Evolutionary conservation across 2,888 invertebrate species (phyloP).

Genomic region (Epistrophe grossulariae): DNA sequence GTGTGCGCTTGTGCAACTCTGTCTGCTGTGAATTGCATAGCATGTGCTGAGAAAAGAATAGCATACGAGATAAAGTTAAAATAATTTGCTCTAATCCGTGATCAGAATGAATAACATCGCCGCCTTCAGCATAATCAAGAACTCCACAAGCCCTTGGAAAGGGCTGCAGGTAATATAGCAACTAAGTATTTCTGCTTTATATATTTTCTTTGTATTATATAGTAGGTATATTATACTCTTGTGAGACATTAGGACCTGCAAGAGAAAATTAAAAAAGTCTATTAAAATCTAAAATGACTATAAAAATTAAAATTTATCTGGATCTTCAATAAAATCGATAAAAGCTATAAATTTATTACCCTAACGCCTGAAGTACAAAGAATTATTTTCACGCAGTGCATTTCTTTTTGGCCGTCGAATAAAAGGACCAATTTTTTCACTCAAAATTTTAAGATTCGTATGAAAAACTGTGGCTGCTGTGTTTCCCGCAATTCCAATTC

Average conservation of each 20-base stretch:
- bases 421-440: constrained; percentile 13
- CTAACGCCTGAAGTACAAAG: not conserved
- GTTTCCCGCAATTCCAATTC: not conserved
- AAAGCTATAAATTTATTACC: constrained; percentile 16
- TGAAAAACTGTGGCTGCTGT: not conserved
- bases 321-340: constrained; percentile 30
- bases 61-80: too few relatives aligned
- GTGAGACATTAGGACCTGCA: constrained; percentile 11
- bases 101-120: constrained; percentile 16
- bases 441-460: constrained; percentile 9
- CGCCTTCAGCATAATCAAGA: constrained; percentile 17
- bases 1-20: too few relatives aligned
- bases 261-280: not conserved
- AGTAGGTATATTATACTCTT: too few relatives aligned
- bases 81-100: not conserved
- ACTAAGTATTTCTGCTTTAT: not conserved
- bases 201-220: not conserved
- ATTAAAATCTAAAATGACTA: not conserved
- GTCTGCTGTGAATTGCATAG: too few relatives aligned
- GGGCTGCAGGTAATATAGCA: constrained; percentile 6
- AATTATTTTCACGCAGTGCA: not conserved
- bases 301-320: not conserved
- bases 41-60: too few relatives aligned
- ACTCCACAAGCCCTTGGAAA: constrained; percentile 30
- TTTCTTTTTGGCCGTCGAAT: constrained; percentile 13